Evolutionary conservation across 2,888 invertebrate species (phyloP).

Genomic region (Heteropelma amictum): DNA sequence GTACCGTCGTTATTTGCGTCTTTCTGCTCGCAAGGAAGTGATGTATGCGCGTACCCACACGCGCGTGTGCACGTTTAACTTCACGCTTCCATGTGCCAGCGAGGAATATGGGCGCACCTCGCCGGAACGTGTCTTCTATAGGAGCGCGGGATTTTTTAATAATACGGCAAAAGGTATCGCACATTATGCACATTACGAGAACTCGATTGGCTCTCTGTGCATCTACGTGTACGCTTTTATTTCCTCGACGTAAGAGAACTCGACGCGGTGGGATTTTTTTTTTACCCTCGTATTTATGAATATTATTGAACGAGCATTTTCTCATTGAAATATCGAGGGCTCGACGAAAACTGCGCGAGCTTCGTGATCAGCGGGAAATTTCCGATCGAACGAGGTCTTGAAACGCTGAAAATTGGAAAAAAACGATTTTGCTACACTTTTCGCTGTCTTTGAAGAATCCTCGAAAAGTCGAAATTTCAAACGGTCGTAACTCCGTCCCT

Average conservation of each 20-base stretch:
- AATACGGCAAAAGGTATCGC: constrained; percentile 3
- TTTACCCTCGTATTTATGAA: too few species aligned
- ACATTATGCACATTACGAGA: constrained; percentile 52
- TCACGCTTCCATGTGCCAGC: constrained; percentile 25
- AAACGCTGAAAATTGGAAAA: too few species aligned
- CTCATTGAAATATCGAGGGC: too few species aligned
- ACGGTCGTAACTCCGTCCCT: too few species aligned
- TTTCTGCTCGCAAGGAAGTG: background rate
- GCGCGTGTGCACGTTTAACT: background rate
- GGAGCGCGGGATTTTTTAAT: constrained; percentile 27
- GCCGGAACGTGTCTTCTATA: constrained; percentile 44
- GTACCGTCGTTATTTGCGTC: background rate
- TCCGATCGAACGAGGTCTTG: too few species aligned
- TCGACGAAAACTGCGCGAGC: too few species aligned
- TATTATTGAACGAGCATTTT: too few species aligned
- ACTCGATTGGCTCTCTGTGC: constrained; percentile 39
- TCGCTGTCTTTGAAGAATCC: too few species aligned
- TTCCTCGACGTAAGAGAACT: constrained; percentile 26
- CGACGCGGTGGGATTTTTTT: too few species aligned
- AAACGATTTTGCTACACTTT: too few species aligned
- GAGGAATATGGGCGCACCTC: constrained; percentile 29
- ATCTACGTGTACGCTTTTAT: constrained; percentile 19
- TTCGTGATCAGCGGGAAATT: too few species aligned
- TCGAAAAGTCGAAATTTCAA: too few species aligned
- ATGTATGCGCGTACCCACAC: background rate